Evolutionary conservation across 2,888 invertebrate genomes (phyloP), one percentile per base, ranked within the genome.

Genomic region (Branchellion lobata): DNA sequence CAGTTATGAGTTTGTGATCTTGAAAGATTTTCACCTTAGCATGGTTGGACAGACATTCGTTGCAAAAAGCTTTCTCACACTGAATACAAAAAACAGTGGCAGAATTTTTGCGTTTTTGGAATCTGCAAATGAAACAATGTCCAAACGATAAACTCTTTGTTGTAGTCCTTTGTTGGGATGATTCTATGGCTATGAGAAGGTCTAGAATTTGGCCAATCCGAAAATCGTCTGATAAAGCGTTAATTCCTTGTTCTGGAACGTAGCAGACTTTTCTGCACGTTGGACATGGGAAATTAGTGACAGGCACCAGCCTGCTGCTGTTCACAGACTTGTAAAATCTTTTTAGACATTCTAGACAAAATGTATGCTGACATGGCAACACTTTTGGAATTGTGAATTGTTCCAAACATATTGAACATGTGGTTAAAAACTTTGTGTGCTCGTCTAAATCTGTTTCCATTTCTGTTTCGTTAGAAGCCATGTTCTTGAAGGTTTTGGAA

Each of bases 361-460:
- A 82, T 1, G 82, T 82, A 51, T 82, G 82, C 27, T 82, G 81
- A 65, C 82, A 82, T 18, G 82, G 80, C 27, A 82, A 68, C n/a
- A 82, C 78, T 36, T 82, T 82, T 14, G 82, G 82, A 11, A 8
- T 24, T 8, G 31, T 79, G 75, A 80, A 82, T 27, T 29, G 33
- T 24, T 82, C 82, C 65, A 72, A 69, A 61, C 82, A 82, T 40
- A 82, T 80, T 36, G 79, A 57, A 47, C 82, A 82, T 36, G 80
- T 81, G 27, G 73, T 78, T 34, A 82, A 72, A 14, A 79, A 75
- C 8, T 53, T 36, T 14, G 80, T 80, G 29, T 80, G 76, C 57
- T 80, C 61, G 33, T 79, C 71, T 24, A 81, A 51, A 18, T 74
- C 74, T n/a, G 65, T 11, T 3, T 71, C 57, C 11, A 47, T 33